Percentiles rank a stretch among this genome's conserved stretches.
Evolutionary conservation across 1,140 invertebrate genomes (phyloP).

Genomic region (Schlechtendalia chinensis): DNA sequence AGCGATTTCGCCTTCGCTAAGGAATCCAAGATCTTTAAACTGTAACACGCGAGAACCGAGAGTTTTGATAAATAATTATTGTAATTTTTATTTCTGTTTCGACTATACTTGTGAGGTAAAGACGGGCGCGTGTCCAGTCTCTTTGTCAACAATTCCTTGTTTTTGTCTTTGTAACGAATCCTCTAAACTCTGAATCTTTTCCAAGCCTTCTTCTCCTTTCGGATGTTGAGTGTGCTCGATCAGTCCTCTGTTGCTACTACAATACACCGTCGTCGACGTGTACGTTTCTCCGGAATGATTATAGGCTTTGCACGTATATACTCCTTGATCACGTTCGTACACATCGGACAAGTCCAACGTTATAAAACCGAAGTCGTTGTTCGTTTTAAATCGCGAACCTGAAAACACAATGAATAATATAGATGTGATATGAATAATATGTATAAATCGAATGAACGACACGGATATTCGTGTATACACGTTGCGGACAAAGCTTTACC

Average conservation of each 20-base stretch:
- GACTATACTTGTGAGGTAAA: constrained; percentile 72
- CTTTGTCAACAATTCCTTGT: constrained; percentile 65
- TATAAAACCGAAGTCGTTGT: constrained; percentile 89
- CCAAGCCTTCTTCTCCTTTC: constrained; percentile 84
- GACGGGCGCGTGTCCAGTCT: constrained; percentile 77
- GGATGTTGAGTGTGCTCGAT: constrained; percentile 89
- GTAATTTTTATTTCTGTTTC: background rate
- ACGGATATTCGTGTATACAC: background rate
- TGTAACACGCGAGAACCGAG: constrained; percentile 36
- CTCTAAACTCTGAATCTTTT: constrained; percentile 86
- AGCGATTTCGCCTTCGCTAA: constrained; percentile 86
- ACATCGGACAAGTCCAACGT: constrained; percentile 85
- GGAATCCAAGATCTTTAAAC: constrained; percentile 76
- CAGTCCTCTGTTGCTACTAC: constrained; percentile 75
- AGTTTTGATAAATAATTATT: background rate
- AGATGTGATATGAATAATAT: no score
- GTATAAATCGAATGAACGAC: constrained; percentile 11
- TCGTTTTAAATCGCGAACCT: constrained; percentile 77
- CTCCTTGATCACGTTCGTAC: constrained; percentile 90
- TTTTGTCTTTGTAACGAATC: constrained; percentile 76
- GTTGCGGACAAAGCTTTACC: constrained; percentile 56
- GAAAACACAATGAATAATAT: constrained; percentile 16
- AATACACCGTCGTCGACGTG: constrained; percentile 84
- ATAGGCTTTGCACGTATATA: constrained; percentile 86
- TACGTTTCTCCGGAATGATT: constrained; percentile 87